Conservation (phyloP, 2,113 vertebrate species). For the Suncus etruscus region DNA sequence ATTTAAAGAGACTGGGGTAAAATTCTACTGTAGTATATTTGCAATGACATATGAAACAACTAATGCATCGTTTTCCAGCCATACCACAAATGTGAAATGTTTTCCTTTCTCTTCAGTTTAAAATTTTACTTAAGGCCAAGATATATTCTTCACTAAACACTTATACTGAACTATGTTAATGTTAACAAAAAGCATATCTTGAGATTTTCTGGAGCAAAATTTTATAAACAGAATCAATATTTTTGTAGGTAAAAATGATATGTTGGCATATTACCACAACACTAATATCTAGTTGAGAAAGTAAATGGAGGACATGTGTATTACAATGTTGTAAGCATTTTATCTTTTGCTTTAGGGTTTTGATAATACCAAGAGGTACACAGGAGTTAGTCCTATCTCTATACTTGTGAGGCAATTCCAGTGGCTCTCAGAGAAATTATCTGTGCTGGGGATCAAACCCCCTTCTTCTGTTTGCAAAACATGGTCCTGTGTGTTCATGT, state of each 20-base stretch:
- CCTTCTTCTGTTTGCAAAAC: no score
- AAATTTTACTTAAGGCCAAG: conserved; percentile 14
- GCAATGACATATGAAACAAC: neutral
- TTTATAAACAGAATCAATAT: conserved; percentile 6
- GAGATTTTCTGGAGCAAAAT: neutral
- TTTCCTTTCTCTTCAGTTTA: conserved; percentile 6
- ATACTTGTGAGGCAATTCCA: no score
- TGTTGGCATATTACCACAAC: neutral
- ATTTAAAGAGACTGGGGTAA: neutral
- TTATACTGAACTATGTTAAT: neutral
- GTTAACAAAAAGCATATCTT: no score
- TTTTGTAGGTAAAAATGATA: neutral
- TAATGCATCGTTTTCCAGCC: neutral
- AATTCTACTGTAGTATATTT: neutral
- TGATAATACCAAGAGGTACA: no score
- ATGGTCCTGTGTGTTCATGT: no score
- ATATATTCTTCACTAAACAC: neutral
- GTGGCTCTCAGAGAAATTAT: no score
- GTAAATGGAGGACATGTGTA: no score
- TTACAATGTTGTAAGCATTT: no score
- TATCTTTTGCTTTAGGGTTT: no score
- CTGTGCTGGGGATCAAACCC: no score
- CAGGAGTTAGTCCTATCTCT: no score
- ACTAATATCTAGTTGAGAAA: neutral
- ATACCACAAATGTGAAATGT: neutral